Percentiles rank a stretch among this genome's conserved stretches.
These are phyloP conservation scores for Drosophila littoralis DNA, from an alignment of 1,140 invertebrate genomes.

Conservation along the genomic window DNA sequence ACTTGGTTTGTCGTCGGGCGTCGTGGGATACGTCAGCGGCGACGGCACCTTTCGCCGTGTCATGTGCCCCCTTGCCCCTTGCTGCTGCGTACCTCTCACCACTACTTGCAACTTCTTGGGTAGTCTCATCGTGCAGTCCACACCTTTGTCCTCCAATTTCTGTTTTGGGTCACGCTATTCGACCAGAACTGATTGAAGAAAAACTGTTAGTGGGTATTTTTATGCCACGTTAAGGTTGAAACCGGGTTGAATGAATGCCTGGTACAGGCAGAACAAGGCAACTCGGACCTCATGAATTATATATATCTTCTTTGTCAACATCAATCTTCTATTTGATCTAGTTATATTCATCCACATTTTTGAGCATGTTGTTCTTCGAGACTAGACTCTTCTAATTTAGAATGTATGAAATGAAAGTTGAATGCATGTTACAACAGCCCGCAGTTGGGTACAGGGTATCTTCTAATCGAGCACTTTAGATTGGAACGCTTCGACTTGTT, in stretches of 20 bases:
- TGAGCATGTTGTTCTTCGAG: too few relatives aligned
- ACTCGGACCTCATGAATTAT: too few relatives aligned
- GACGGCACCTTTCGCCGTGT: slow-evolving; percentile 39
- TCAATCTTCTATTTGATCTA: too few relatives aligned
- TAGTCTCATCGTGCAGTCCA: slow-evolving; percentile 35
- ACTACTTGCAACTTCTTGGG: slow-evolving; percentile 55
- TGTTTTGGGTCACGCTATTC: slow-evolving; percentile 69
- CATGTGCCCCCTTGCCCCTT: slow-evolving; percentile 4
- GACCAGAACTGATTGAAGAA: slow-evolving; percentile 23
- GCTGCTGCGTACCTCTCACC: slow-evolving; percentile 53
- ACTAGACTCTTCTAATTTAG: too few relatives aligned
- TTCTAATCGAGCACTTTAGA: background rate
- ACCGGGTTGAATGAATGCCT: too few relatives aligned
- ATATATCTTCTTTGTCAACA: too few relatives aligned
- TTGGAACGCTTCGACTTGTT: background rate
- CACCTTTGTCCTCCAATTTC: slow-evolving; percentile 52
- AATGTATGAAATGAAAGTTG: too few relatives aligned
- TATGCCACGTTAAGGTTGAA: background rate
- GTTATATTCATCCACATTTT: too few relatives aligned
- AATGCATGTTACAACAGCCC: too few relatives aligned
- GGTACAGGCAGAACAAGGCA: too few relatives aligned
- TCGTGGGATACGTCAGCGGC: slow-evolving; percentile 36
- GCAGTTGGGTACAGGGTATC: background rate
- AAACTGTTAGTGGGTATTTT: slow-evolving; percentile 18
- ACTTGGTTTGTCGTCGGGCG: slow-evolving; percentile 8